A percentile compares a stretch with the other conserved stretches of the same genome.
Conservation (phyloP, 2,888 invertebrate genomes). For the Acronicta aceris region DNA sequence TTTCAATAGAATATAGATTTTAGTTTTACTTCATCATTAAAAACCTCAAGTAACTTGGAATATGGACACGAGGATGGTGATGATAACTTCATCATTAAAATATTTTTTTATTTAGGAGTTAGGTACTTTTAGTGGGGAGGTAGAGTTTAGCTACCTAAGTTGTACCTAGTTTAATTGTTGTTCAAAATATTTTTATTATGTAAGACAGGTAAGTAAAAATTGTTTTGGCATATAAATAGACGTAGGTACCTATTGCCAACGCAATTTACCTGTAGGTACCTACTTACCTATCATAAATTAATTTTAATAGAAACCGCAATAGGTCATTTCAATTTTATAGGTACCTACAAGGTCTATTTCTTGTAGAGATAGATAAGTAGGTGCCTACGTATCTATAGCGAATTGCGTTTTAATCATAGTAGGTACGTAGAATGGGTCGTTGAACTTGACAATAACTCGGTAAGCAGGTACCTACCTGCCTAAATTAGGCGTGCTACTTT, state of each 20-base stretch:
- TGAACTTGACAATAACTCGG: conserved; percentile 71
- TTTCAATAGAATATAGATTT: conserved; percentile 18
- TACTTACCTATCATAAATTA: background rate
- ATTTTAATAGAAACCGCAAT: too few species aligned
- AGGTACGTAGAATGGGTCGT: conserved; percentile 63
- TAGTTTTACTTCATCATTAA: background rate
- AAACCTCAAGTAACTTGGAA: too few species aligned
- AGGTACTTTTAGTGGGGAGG: too few species aligned
- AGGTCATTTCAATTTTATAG: too few species aligned
- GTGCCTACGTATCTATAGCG: conserved; percentile 17
- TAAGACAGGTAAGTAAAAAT: too few species aligned
- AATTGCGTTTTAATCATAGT: conserved; percentile 63
- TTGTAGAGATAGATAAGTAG: conserved; percentile 43
- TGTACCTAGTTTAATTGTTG: background rate
- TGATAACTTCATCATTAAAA: too few species aligned
- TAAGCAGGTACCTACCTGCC: conserved; percentile 1
- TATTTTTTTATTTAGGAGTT: background rate
- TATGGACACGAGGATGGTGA: too few species aligned
- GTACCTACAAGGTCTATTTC: conserved; percentile 24
- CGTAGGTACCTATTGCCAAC: too few species aligned
- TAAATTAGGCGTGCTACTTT: conserved; percentile 62
- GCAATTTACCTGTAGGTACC: too few species aligned
- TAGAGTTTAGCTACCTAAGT: background rate
- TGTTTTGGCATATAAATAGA: too few species aligned
- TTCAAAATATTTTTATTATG: too few species aligned